Conservation (phyloP, 2,797 vertebrate species). For the Acropternis orthonyx region DNA sequence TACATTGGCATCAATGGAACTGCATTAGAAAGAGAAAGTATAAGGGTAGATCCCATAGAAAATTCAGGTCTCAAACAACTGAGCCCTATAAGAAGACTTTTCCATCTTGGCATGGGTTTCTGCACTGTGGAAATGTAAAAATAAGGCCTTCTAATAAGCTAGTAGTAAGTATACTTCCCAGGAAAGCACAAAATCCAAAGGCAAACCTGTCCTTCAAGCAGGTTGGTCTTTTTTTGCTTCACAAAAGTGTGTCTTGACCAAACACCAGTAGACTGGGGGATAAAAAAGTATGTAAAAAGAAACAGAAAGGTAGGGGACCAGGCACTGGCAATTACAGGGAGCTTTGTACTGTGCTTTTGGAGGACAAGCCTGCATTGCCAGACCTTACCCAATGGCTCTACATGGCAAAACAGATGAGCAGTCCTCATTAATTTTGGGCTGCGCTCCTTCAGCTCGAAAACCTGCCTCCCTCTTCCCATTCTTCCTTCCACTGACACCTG, state of each 20-base stretch:
- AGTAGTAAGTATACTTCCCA: background rate
- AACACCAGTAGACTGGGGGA: background rate
- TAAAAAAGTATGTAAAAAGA: background rate
- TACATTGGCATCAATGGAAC: background rate
- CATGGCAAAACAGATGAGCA: background rate
- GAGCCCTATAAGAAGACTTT: background rate
- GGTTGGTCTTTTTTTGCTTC: background rate
- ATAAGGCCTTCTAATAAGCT: background rate
- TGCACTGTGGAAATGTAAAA: background rate
- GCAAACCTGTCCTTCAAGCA: background rate
- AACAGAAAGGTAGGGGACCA: background rate
- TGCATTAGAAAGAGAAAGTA: background rate
- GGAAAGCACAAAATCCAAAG: background rate
- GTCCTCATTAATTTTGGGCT: background rate
- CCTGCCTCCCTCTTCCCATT: fast-evolving
- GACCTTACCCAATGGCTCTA: background rate
- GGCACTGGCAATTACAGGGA: background rate
- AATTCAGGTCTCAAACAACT: background rate
- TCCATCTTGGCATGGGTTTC: background rate
- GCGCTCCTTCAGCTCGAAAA: background rate
- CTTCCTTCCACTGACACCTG: background rate
- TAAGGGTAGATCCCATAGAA: background rate
- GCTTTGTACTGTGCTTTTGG: background rate
- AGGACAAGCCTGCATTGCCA: background rate
- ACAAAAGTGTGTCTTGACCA: background rate